phyloP scores from a whole-genome alignment of 1,140 invertebrate species.

The Lethrus apterus region DNA sequence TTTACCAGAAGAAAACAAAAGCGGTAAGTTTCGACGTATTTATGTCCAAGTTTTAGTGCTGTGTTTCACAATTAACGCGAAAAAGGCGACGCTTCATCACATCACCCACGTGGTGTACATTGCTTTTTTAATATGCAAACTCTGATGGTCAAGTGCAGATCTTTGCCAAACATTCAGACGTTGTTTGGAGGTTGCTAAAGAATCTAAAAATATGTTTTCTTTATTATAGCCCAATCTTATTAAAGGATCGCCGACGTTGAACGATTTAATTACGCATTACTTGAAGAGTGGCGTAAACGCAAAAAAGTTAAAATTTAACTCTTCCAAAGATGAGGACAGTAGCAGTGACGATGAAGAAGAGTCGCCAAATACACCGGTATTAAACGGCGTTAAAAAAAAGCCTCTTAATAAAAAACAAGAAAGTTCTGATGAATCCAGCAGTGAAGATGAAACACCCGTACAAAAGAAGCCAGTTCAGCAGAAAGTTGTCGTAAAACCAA shows the following conservation, averaged over 20 bases:
- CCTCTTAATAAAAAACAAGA: neutral
- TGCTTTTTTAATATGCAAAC: conserved; percentile 4
- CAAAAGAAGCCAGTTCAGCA: neutral
- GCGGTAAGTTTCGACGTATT: conserved; percentile 44
- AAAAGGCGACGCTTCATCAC: neutral
- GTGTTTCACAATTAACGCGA: neutral
- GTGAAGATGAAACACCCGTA: neutral
- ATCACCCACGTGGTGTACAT: conserved; percentile 12
- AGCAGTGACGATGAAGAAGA: conserved; percentile 27
- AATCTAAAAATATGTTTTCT: conserved; percentile 8
- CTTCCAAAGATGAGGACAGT: conserved; percentile 24
- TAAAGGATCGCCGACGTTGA: conserved; percentile 23
- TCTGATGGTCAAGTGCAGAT: no score
- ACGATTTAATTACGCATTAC: conserved; percentile 25
- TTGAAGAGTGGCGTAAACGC: conserved; percentile 23
- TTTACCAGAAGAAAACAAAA: conserved; percentile 53
- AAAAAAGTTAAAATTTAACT: conserved; percentile 22
- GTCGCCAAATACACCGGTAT: conserved; percentile 14
- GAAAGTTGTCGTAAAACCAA: conserved; percentile 12
- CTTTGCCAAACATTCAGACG: no score
- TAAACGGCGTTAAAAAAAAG: conserved; percentile 24
- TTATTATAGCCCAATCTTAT: conserved; percentile 17
- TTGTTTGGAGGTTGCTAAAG: conserved; percentile 1
- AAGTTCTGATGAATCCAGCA: conserved; percentile 7
- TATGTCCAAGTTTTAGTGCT: neutral